Conservation (phyloP, 2,113 vertebrate genomes). For the Pteronura brasiliensis region DNA sequence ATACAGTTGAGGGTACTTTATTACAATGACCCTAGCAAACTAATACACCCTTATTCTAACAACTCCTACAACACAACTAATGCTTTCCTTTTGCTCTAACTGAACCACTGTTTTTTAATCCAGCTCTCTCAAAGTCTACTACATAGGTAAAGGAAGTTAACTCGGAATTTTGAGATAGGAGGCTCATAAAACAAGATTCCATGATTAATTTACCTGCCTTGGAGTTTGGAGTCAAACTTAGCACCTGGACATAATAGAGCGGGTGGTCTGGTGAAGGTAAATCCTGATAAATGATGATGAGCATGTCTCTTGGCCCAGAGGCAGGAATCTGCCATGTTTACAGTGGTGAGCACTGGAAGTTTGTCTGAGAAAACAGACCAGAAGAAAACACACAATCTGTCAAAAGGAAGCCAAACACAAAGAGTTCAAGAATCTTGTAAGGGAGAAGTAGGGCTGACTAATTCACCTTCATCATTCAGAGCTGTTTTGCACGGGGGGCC, state of each 20-base stretch:
- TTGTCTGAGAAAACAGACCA: slow-evolving; percentile 66
- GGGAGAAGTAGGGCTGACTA: not conserved
- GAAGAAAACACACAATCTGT: not conserved
- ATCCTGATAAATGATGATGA: not conserved
- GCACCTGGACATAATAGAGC: not conserved
- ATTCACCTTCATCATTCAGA: slow-evolving; percentile 53
- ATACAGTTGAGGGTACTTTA: not conserved
- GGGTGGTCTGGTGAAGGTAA: not conserved
- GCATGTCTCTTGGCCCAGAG: not conserved
- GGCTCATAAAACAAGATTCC: not conserved
- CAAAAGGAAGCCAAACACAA: not conserved
- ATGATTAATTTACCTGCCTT: slow-evolving; percentile 59
- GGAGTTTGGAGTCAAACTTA: slow-evolving; percentile 39
- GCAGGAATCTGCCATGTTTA: slow-evolving; percentile 40
- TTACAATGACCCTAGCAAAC: not conserved
- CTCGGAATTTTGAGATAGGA: not conserved
- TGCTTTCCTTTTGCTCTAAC: not conserved
- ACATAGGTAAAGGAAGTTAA: not conserved
- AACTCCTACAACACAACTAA: not conserved
- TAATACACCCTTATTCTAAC: not conserved
- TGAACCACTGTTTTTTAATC: not conserved
- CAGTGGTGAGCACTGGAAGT: slow-evolving; percentile 55
- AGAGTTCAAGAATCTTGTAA: not conserved
- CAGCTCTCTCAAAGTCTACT: not conserved
- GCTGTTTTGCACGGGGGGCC: not conserved